Conservation (phyloP, 2,113 vertebrate species). For the Chitala chitala region DNA sequence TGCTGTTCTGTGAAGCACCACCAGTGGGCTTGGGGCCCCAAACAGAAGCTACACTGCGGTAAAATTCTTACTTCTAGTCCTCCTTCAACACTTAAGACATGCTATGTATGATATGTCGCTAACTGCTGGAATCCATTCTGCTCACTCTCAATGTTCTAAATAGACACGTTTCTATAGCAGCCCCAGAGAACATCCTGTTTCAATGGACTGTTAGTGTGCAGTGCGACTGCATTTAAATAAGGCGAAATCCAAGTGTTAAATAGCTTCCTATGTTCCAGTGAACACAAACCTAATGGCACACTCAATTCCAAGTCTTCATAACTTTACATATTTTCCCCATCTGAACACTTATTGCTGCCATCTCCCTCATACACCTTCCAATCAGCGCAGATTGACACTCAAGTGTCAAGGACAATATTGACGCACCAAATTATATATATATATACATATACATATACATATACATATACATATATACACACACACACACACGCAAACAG, state of each 20-base stretch:
- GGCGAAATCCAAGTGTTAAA: too few species aligned
- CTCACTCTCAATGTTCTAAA: not conserved
- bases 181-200: constrained; percentile 16
- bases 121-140: not conserved
- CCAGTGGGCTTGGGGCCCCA: too few species aligned
- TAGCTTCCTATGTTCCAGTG: not conserved
- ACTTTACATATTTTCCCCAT: not conserved
- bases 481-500: not conserved
- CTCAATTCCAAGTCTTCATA: not conserved
- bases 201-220: not conserved
- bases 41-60: not conserved
- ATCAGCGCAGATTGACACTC: not conserved
- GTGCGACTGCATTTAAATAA: too few species aligned
- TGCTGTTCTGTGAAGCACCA: not conserved
- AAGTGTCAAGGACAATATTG: not conserved
- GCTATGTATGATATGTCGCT: not conserved
- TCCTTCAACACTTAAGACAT: too few species aligned
- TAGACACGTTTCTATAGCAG: constrained; percentile 17
- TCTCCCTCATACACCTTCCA: too few species aligned
- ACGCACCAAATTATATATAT: not conserved
- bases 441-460: not conserved
- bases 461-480: not conserved
- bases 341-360: too few species aligned
- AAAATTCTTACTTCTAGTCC: not conserved
- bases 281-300: too few species aligned